Evolutionary conservation across 2,113 vertebrate genomes (phyloP).

Genomic region (Tamias sibiricus): DNA sequence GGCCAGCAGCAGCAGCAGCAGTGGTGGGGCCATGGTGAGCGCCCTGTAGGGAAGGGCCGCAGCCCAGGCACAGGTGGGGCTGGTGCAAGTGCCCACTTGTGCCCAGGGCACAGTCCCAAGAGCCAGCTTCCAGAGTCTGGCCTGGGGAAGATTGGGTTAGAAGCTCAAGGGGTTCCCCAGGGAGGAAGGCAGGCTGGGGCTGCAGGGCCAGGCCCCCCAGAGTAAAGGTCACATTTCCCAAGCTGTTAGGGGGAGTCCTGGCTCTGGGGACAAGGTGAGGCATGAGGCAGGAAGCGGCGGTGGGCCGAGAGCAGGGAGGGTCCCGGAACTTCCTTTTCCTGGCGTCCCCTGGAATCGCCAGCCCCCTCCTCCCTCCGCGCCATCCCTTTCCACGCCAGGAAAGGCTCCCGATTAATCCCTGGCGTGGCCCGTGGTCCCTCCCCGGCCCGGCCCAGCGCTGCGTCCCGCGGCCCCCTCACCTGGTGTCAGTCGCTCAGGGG

Average conservation of each 20-base stretch:
- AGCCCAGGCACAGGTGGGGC: slow-evolving; percentile 67
- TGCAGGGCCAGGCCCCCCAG: not conserved
- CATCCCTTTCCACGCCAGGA: not conserved
- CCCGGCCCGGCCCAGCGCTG: not conserved
- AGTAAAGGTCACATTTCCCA: slow-evolving; percentile 63
- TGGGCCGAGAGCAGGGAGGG: slow-evolving; percentile 70
- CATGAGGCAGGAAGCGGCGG: slow-evolving; percentile 73
- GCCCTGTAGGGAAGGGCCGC: slow-evolving; percentile 65
- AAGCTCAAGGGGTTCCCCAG: not conserved
- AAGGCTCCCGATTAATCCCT: not conserved
- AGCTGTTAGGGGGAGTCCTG: slow-evolving; percentile 12
- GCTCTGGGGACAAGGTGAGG: slow-evolving; percentile 61
- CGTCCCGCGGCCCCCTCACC: slow-evolving; percentile 64
- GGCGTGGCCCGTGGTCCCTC: not conserved
- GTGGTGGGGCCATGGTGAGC: slow-evolving; percentile 79
- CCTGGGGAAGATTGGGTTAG: not conserved
- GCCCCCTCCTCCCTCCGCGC: not conserved
- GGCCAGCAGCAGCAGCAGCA: slow-evolving; percentile 80
- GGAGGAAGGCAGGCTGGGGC: not conserved
- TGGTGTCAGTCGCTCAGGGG: slow-evolving; percentile 75
- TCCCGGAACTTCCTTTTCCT: slow-evolving; percentile 75
- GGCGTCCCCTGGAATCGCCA: slow-evolving; percentile 31
- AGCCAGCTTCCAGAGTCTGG: slow-evolving; percentile 48
- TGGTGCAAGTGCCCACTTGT: slow-evolving; percentile 25
- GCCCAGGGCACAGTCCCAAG: not conserved